Percentiles rank a stretch among this genome's conserved stretches.
phyloP scores from a whole-genome alignment of 2,113 vertebrate species.

The Sphyrna mokarran region DNA sequence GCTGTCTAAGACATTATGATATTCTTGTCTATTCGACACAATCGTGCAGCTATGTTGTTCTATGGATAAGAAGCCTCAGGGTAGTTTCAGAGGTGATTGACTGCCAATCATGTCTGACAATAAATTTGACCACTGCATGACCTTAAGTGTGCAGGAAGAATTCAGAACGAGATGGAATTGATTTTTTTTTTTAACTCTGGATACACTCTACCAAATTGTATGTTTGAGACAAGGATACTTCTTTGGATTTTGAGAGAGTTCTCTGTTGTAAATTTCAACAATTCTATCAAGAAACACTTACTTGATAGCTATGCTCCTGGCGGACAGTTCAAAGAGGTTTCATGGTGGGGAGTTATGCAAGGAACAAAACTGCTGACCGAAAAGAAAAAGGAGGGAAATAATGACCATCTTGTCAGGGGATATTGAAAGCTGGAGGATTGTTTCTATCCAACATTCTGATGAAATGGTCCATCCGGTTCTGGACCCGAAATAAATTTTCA shows the following conservation, averaged over 20 bases:
- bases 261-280: slow-evolving; percentile 26
- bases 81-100: slow-evolving; percentile 26
- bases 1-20: slow-evolving; percentile 20
- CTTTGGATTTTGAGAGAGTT: not conserved
- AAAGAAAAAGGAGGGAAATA: slow-evolving; percentile 20
- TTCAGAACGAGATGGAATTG: slow-evolving; percentile 18
- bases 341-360: slow-evolving; percentile 13
- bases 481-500: slow-evolving; percentile 11
- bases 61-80: slow-evolving; percentile 28
- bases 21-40: slow-evolving; percentile 25
- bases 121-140: slow-evolving; percentile 28
- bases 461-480: not conserved
- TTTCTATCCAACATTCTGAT: not conserved
- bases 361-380: slow-evolving; percentile 9
- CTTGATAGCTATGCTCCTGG: slow-evolving; percentile 19
- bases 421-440: slow-evolving; percentile 22
- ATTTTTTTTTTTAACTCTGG: slow-evolving; percentile 34
- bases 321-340: slow-evolving; percentile 27
- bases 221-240: slow-evolving; percentile 17
- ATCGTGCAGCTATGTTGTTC: slow-evolving; percentile 11
- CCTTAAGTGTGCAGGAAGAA: slow-evolving; percentile 27
- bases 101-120: slow-evolving; percentile 35
- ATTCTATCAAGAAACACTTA: not conserved
- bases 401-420: not conserved
- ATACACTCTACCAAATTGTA: slow-evolving; percentile 32